A percentile compares a stretch with the other conserved stretches of the same genome.
Conservation (phyloP, 2,113 vertebrate species). For the Gavia stellata region DNA sequence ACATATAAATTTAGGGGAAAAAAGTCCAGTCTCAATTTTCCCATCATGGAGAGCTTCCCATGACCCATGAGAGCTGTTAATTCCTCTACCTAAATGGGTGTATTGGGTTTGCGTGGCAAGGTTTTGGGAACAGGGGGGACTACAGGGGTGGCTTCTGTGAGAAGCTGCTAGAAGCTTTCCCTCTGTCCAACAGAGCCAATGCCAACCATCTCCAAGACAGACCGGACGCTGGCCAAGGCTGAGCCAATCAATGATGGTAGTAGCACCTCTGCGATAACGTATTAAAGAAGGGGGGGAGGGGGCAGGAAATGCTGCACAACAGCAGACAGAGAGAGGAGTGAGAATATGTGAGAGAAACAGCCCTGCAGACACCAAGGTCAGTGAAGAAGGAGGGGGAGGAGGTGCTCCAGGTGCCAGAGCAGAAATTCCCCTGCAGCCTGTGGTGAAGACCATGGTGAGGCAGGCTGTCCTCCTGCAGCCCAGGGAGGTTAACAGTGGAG, state of each 20-base stretch:
- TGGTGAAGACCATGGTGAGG: neutral
- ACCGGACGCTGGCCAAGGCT: rapidly evolving
- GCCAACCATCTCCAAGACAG: rapidly evolving
- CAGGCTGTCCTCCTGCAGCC: neutral
- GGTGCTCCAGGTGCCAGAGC: rapidly evolving
- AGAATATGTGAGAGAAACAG: neutral
- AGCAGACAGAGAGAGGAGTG: neutral
- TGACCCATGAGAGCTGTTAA: neutral
- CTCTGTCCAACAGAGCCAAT: rapidly evolving
- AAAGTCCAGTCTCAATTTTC: neutral
- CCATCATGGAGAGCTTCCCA: neutral
- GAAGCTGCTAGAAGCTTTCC: neutral
- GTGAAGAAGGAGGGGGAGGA: neutral
- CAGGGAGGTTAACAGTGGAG: neutral
- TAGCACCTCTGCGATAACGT: neutral
- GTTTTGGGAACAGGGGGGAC: rapidly evolving
- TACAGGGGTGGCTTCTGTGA: neutral
- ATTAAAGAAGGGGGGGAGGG: neutral
- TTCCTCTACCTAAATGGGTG: neutral
- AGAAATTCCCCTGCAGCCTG: neutral
- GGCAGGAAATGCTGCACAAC: no score
- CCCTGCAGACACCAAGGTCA: neutral
- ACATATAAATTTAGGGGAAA: neutral
- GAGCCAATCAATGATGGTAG: rapidly evolving
- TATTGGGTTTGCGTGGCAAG: neutral